Evolutionary conservation across 2,797 vertebrate species (phyloP).

Genomic region (Champsocephalus esox): DNA sequence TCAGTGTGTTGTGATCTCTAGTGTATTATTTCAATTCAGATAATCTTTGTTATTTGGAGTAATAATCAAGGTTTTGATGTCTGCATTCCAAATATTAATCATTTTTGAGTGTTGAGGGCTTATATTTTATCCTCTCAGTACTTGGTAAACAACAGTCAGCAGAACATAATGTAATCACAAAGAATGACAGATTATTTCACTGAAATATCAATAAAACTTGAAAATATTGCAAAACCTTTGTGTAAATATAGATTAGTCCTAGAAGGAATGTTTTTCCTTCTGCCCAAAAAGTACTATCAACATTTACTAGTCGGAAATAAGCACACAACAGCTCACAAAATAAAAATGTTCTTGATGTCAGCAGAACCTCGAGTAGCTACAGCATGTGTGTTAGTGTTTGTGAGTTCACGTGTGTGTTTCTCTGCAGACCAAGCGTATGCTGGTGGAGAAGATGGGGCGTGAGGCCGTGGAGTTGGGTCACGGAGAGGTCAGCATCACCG

Average conservation of each 20-base stretch:
- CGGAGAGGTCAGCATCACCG: constrained; percentile 97
- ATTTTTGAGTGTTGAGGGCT: neutral
- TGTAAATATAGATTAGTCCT: neutral
- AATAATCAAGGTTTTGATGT: neutral
- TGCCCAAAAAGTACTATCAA: neutral
- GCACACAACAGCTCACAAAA: too few relatives aligned
- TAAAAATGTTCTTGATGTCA: neutral
- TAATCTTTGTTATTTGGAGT: neutral
- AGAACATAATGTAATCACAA: neutral
- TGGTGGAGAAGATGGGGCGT: constrained; percentile 99
- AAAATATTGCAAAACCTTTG: neutral
- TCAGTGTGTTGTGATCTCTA: neutral
- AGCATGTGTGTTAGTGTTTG: neutral
- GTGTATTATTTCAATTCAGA: neutral
- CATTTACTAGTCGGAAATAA: neutral
- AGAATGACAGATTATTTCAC: neutral
- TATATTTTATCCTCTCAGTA: neutral
- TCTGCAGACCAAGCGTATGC: constrained; percentile 95
- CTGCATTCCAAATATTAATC: neutral
- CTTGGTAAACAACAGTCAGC: neutral
- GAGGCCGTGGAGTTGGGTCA: constrained; percentile 98
- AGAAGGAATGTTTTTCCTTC: neutral
- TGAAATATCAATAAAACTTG: neutral
- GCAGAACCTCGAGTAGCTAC: neutral
- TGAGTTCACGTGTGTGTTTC: constrained; percentile 8